phyloP scores from a whole-genome alignment of 2,888 invertebrate genomes.

The Drosophila rellima region DNA sequence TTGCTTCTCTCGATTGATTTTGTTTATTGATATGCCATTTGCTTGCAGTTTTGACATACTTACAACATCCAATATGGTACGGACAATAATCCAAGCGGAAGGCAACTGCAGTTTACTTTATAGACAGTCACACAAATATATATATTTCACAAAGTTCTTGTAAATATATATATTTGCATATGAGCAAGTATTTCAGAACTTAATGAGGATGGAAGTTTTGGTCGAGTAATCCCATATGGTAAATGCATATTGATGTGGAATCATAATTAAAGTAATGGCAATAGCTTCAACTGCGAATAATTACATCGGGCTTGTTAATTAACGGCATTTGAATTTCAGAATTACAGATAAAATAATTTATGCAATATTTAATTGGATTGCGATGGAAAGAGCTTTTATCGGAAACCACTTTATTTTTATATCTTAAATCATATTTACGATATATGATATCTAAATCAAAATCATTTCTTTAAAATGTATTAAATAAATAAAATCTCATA shows the following conservation, averaged over 20 bases:
- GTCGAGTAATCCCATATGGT: slow-evolving; percentile 58
- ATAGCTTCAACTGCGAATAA: slow-evolving; percentile 21
- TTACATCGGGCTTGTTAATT: slow-evolving; percentile 26
- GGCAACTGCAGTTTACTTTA: slow-evolving; percentile 20
- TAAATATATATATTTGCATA: slow-evolving; percentile 13
- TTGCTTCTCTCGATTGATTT: slow-evolving; percentile 59
- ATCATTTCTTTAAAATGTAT: too few relatives aligned
- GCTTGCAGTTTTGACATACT: slow-evolving; percentile 35
- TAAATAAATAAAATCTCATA: too few relatives aligned
- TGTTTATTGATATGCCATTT: slow-evolving; percentile 57
- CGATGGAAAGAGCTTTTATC: not conserved
- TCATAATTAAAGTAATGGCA: slow-evolving; percentile 54
- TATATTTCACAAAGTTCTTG: slow-evolving; percentile 1
- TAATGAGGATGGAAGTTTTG: slow-evolving; percentile 54
- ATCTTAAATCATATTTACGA: not conserved
- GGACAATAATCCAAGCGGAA: slow-evolving; percentile 16
- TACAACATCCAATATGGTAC: slow-evolving; percentile 15
- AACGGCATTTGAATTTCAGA: slow-evolving; percentile 17
- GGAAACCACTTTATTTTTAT: slow-evolving; percentile 4
- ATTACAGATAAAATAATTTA: slow-evolving; percentile 13
- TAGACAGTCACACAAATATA: not conserved
- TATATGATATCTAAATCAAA: too few relatives aligned
- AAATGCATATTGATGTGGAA: slow-evolving; percentile 63
- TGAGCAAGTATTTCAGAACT: slow-evolving; percentile 20
- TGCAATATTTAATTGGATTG: slow-evolving; percentile 9